These are phyloP conservation scores for Carettochelys insculpta DNA, from an alignment of 2,113 vertebrate genomes.

Conservation along the genomic window DNA sequence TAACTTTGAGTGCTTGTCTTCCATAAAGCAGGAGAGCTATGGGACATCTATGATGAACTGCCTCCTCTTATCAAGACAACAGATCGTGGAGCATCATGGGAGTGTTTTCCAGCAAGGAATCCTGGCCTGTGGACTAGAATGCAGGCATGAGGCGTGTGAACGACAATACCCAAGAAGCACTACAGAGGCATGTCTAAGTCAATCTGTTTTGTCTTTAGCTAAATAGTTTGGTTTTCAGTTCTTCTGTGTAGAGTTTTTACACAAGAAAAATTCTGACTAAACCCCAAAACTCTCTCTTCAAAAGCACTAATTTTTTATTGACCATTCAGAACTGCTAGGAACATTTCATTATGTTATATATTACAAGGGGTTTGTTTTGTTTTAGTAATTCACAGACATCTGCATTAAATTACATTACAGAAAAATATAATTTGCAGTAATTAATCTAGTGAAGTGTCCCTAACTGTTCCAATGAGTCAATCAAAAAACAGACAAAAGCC, in stretches of 20 bases:
- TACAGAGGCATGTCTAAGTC: not conserved
- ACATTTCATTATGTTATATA: not conserved
- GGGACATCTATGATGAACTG: not conserved
- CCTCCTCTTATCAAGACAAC: not conserved
- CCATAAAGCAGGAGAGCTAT: not conserved
- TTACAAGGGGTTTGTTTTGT: rapidly evolving
- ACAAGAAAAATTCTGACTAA: not conserved
- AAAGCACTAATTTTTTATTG: not conserved
- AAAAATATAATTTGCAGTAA: not conserved
- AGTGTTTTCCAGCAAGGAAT: not conserved
- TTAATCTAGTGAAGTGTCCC: not conserved
- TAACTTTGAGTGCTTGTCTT: not conserved
- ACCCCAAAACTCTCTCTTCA: not conserved
- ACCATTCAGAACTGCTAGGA: not conserved
- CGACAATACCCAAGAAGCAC: not conserved
- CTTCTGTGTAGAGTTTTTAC: not conserved
- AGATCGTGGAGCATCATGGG: not conserved
- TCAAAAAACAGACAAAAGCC: not conserved
- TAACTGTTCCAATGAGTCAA: not conserved
- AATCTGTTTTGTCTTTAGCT: not conserved
- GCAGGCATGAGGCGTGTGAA: not conserved
- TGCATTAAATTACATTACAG: not conserved
- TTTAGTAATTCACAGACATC: not conserved
- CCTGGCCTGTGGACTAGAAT: not conserved
- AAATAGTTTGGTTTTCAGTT: not conserved